Base-by-base conservation (phyloP, 2,113 vertebrate species). In the Siniperca chuatsi region DNA sequence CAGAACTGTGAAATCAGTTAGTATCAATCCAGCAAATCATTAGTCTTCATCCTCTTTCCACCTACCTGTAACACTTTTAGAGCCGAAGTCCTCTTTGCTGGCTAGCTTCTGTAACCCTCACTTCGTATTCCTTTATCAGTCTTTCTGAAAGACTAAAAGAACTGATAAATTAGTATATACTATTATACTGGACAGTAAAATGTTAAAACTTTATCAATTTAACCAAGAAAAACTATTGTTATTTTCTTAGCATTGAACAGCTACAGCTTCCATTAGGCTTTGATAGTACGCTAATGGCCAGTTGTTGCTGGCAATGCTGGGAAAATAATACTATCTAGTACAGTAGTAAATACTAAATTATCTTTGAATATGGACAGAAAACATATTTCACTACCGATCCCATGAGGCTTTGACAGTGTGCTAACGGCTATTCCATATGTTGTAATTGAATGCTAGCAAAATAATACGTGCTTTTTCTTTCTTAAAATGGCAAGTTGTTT, bases 1-100 rank as follows among this genome's bases (percentile, higher is more conserved):
- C 92, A 90, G 93, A 97, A 98, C 96, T 99, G 98, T 97, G 97
- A 99, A 89, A 97, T 97, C 96, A 97, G 98, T 99, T 95, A 98
- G 98, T 99, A 98, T 95, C 93, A 93, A 52, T 44, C 79, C 82
- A 80, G 84, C 52, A 40, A 74, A 81, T 75, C n/a, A 12, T 15
- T 23, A 58, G 83, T 40, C 82, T 76, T 78, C 57, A 54, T 66
- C 76, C 70, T 82, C 69, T 70, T 71, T 62, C 57, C 50, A 9
- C 20, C 70, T 71, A 7, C 78, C 67, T 87, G 72, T 61, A 72
- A 79, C 62, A 8, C 64, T 44, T 3, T 33, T 20, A 1, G 48
- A 58, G 67, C 42, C 50, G 1, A 23, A 58, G 48, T 10, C 50
- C 3, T 18, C 74, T 78, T 18, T 2, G 40, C 76, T 46, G 46